These are phyloP conservation scores for Bovichtus diacanthus DNA, from an alignment of 2,797 vertebrate species.

Conservation along the genomic window DNA sequence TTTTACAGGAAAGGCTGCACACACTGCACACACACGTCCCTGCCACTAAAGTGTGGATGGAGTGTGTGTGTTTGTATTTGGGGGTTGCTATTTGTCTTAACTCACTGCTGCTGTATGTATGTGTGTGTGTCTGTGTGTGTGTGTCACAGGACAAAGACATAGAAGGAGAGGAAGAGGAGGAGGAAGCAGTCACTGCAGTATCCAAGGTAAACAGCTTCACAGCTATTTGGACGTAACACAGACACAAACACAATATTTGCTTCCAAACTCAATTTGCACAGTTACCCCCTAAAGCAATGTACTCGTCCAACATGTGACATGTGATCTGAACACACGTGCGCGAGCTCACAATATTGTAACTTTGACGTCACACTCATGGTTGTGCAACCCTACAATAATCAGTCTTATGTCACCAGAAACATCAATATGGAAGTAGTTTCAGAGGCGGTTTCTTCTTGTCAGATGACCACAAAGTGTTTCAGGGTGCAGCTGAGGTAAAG, in stretches of 20 bases:
- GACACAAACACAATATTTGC: constrained; percentile 41
- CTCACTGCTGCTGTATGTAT: not conserved
- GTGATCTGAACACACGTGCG: not conserved
- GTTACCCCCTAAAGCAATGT: constrained; percentile 17
- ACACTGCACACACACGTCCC: constrained; percentile 21
- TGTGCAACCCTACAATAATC: constrained; percentile 17
- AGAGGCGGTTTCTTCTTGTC: constrained; percentile 6
- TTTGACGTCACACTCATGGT: not conserved
- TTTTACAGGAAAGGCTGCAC: constrained; percentile 67
- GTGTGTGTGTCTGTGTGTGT: constrained; percentile 2
- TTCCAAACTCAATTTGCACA: constrained; percentile 16
- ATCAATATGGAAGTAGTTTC: not conserved
- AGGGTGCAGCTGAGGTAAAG: constrained; percentile 8
- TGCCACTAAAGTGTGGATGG: constrained; percentile 16
- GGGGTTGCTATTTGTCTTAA: constrained; percentile 54
- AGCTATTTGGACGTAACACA: constrained; percentile 45
- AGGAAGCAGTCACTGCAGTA: constrained; percentile 84
- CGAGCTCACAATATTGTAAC: not conserved
- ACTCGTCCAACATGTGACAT: not conserved
- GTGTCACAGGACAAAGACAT: constrained; percentile 88
- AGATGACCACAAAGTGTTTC: constrained; percentile 11
- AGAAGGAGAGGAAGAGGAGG: constrained; percentile 83
- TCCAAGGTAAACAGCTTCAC: constrained; percentile 88
- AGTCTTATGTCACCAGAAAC: constrained; percentile 9
- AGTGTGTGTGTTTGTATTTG: constrained; percentile 44